Evolutionary conservation across 2,888 invertebrate genomes (phyloP), one percentile per base, ranked within the genome.

Genomic region (Ormyrus pomaceus): DNA sequence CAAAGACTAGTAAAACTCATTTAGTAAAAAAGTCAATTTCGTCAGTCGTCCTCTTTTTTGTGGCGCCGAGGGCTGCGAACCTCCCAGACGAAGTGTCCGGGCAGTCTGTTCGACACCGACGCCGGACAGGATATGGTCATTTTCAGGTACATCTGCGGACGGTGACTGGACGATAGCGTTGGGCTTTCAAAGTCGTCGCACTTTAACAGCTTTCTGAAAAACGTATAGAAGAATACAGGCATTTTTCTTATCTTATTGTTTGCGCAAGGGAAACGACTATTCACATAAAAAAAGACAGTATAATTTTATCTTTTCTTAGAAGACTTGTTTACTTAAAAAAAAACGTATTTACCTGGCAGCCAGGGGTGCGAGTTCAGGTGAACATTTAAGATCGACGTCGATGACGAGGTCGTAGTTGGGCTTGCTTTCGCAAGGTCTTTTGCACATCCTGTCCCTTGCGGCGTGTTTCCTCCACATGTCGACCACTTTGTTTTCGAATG

Each of bases 331-430:
- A 70, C 19, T 45, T 62, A 53, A 7, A 10, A 8, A 19, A 19
- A 34, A 34, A 34, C 4, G 34, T 34, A 34, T 34, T 0, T 62
- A 82, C 82, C 82, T 84, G 9, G 87, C 83, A 0, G 88, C 84
- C 0, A 89, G 80, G 0, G 90, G 90, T 11, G 89, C 90, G 11
- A 90, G 82, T 69, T 90, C 90, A 9, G 88, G 85, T 0, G 90
- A 88, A 59, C 90, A 90, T 59, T 87, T 86, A 19, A 90, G 81
- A 50, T 90, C 88, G 13, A 89, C 86, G 5, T 83, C 82, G 50
- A 90, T 85, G 4, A 87, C 82, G 7, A 90, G 82, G 69, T 89
- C 87, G 62, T 87, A 88, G 13, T 78, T 82, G 4, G 87, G 81
- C 19, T 65, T 81, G 5, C 48, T 46, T 1, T 58, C 56, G 11